Evolutionary conservation across 2,113 vertebrate species (phyloP).

Genomic region (Dasyurus viverrinus): DNA sequence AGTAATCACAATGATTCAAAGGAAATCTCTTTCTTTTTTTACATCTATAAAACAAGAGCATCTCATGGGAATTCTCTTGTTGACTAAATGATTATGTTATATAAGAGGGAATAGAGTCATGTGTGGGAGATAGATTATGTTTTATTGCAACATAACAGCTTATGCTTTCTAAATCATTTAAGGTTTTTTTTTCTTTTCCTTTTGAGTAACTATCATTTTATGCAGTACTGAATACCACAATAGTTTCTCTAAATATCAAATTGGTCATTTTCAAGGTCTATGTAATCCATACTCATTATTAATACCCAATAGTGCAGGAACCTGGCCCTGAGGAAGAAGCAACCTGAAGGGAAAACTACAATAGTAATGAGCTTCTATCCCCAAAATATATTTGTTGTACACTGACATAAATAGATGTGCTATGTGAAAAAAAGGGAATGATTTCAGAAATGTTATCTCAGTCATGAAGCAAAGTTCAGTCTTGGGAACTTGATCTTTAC

Average conservation of each 20-base stretch:
- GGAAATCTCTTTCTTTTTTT: no score
- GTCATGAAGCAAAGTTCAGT: neutral
- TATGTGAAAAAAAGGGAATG: neutral
- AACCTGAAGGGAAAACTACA: neutral
- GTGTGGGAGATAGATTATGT: neutral
- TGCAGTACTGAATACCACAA: neutral
- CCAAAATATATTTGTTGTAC: neutral
- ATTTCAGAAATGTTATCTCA: neutral
- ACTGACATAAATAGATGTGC: neutral
- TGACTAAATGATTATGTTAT: neutral
- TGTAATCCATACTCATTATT: neutral
- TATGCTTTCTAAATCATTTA: no score
- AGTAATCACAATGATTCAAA: no score
- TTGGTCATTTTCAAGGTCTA: neutral
- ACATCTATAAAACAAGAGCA: no score
- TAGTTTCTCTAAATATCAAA: neutral
- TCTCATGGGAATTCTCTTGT: no score
- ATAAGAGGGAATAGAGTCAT: neutral
- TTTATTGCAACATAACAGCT: neutral
- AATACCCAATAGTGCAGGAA: neutral
- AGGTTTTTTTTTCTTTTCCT: neutral
- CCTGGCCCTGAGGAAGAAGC: neutral
- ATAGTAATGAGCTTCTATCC: neutral
- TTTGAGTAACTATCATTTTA: neutral
- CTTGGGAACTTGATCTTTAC: neutral